Base-by-base conservation (phyloP, 1,140 invertebrate species). In the Mycetomoellerius zeteki region DNA sequence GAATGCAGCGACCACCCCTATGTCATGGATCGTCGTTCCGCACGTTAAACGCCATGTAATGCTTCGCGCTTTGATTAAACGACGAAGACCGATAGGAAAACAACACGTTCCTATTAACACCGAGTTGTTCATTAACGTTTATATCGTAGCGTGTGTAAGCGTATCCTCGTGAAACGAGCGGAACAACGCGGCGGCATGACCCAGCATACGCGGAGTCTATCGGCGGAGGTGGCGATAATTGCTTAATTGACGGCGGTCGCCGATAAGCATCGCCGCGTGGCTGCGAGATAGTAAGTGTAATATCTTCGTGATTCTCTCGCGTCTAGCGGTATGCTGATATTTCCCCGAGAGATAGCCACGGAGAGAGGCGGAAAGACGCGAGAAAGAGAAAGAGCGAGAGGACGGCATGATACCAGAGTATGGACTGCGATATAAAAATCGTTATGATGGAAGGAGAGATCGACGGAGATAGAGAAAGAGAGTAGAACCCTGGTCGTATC, bases 231-330 rank as follows among this genome's bases (percentile, higher is more conserved):
- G 89, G 71, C 85, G 90, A 88, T 92, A 93, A 93, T 93, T 93
- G 92, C 93, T 90, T 93, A 94, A 94, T 94, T 93, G 93, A 92
- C 89, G 86, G 77, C 89, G 87, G 86, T 92, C 88, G 86, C 71
- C 86, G 92, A 93, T 94, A 93, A 92, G 85, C 89, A 92, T 89
- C 88, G 73, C 84, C 80, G 86, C 88, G 76, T 87, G 91, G 85
- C 71, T 54, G 52, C 84, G 81, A 87, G 77, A 86, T 86, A 77
- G 81, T 86, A 87, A 90, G 86, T 76, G 82, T 81, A 86, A 86
- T 86, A 87, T 67, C 81, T 76, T 33, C 71, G 69, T 54, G 64
- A 58, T 33, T 73, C 62, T 72, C 43, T 73, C 2, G 50, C 24
- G 37, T 33, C 75, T 86, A 78, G 75, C 78, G 67, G 67, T 50